Conservation (phyloP, 2,888 invertebrate genomes). For the Chirona hameri region DNA sequence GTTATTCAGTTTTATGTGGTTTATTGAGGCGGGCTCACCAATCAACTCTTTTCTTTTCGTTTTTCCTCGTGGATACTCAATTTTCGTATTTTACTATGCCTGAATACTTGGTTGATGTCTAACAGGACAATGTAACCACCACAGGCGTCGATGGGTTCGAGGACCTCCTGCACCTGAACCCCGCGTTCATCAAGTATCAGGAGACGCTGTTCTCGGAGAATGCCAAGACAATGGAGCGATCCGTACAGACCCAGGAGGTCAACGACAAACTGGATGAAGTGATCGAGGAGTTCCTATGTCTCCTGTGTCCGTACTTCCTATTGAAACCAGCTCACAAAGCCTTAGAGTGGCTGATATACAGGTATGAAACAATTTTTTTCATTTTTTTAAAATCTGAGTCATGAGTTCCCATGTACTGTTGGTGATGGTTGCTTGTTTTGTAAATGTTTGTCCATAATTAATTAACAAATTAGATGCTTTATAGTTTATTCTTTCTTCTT, state of each 20-base stretch:
- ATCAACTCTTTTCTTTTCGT: too few species aligned
- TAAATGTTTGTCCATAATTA: too few species aligned
- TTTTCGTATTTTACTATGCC: too few species aligned
- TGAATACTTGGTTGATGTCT: too few species aligned
- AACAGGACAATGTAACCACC: constrained; percentile 35
- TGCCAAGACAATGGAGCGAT: constrained; percentile 74
- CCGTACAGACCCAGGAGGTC: constrained; percentile 66
- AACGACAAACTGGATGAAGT: constrained; percentile 71
- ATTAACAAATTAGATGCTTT: too few species aligned
- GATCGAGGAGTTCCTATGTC: constrained; percentile 72
- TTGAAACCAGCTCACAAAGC: constrained; percentile 81
- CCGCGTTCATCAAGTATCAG: constrained; percentile 68
- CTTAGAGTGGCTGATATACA: constrained; percentile 89
- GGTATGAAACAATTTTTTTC: constrained; percentile 46
- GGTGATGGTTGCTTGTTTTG: too few species aligned
- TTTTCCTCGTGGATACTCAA: too few species aligned
- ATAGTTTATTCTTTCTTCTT: too few species aligned
- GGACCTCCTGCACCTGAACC: constrained; percentile 71
- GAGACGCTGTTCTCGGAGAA: constrained; percentile 70
- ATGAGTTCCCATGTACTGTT: too few species aligned
- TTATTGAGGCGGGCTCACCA: too few species aligned
- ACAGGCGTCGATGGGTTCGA: constrained; percentile 71
- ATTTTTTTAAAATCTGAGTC: too few species aligned
- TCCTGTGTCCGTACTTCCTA: constrained; percentile 83
- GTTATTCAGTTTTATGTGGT: too few species aligned